Evolutionary conservation across 2,113 vertebrate species (phyloP), one percentile per base, ranked within the genome.

Genomic region (Callipepla californica): DNA sequence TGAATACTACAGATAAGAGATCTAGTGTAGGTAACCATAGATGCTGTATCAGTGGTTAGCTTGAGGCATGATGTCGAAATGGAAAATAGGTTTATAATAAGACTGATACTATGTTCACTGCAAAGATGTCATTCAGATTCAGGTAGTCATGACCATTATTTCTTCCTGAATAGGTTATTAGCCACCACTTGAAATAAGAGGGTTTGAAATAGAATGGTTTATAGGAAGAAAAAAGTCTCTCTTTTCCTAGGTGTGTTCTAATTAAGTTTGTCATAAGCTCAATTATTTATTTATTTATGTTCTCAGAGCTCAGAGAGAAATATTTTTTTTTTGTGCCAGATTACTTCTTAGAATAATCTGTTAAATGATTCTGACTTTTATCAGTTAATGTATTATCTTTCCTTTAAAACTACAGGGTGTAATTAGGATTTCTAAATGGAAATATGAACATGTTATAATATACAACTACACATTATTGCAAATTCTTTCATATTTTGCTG

Each of bases 21-120:
- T 89, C 63, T 32, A 57, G 21, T 32, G 69, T 50, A 7, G 4
- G 42, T n/a, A 58, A 45, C 68, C 40, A 80, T 51, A 72, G 51
- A 72, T 34, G 17, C 14, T n/a, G 9, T 18, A 9, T 11, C 65
- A 59, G 87, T 57, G 44, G 51, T 84, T 95, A 89, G 79, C 94
- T 96, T 96, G 74, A 66, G 25, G 25, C 48, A 84, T 91, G 87
- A 91, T 69, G 80, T 87, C 91, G 62, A 92, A 93, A 94, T 84
- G 72, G 59, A 88, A 85, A 90, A 59, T 32, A 85, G 25, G 72
- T 9, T 53, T 92, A 47, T 80, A 67, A 66, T 50, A 83, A 50
- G 51, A 86, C 92, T 93, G 26, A 14, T 89, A 50, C 65, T 80
- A 16, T 69, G 23, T 36, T 92, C 69, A 21, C 10, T 70, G 53